Conservation (phyloP, 2,888 invertebrate species). For the Philereme vetulata region DNA sequence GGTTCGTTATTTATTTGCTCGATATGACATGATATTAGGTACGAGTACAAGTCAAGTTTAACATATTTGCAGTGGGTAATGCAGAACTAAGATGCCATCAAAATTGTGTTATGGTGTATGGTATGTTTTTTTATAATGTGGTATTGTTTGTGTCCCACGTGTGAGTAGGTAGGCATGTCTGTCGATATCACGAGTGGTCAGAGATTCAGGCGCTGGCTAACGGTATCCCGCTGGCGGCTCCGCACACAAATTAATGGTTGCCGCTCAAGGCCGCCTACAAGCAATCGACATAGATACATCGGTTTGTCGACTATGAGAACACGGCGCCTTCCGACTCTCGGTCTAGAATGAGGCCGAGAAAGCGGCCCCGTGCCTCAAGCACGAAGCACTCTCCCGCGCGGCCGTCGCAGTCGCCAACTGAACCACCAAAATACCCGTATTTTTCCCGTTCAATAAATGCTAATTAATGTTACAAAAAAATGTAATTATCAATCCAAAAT, state of each 20-base stretch:
- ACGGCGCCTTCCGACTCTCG: slow-evolving; percentile 70
- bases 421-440: slow-evolving; percentile 35
- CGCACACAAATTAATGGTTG: slow-evolving; percentile 81
- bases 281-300: slow-evolving; percentile 82
- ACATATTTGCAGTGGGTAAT: no score
- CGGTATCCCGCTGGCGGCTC: slow-evolving; percentile 73
- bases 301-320: slow-evolving; percentile 78
- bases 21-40: no score
- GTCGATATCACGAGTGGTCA: slow-evolving; percentile 62
- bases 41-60: no score
- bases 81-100: no score
- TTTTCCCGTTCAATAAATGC: slow-evolving; percentile 47
- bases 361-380: slow-evolving; percentile 59
- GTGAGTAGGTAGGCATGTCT: slow-evolving; percentile 47
- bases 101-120: no score
- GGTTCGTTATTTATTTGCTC: no score
- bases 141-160: slow-evolving; percentile 25
- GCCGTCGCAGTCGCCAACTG: slow-evolving; percentile 38
- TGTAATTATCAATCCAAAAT: slow-evolving; percentile 43
- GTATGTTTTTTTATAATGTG: not conserved
- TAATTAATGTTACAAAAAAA: slow-evolving; percentile 52
- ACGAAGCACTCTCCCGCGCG: slow-evolving; percentile 39
- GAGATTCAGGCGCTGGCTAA: slow-evolving; percentile 74
- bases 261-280: slow-evolving; percentile 81
- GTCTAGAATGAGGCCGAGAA: slow-evolving; percentile 77